Percentiles rank a stretch among this genome's conserved stretches.
Evolutionary conservation across 1,140 invertebrate species (phyloP).

Genomic region (Euwallacea fornicatus): DNA sequence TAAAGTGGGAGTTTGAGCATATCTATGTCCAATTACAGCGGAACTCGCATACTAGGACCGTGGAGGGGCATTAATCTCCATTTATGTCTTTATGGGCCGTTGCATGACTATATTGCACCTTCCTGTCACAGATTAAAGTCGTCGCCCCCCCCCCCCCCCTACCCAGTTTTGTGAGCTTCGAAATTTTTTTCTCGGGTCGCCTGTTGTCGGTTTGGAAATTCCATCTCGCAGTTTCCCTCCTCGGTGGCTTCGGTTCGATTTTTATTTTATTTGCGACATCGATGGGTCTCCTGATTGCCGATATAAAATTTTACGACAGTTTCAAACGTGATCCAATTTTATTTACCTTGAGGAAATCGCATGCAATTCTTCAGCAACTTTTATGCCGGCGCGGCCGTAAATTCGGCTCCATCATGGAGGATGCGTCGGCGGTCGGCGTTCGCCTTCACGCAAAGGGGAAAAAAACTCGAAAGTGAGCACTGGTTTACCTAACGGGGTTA

Average conservation of each 20-base stretch:
- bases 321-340: conserved; percentile 27
- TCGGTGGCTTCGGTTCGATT: conserved; percentile 8
- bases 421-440: too few species aligned
- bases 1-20: conserved; percentile 40
- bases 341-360: conserved; percentile 27
- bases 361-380: conserved; percentile 21
- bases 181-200: not conserved
- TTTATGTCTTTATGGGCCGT: conserved; percentile 39
- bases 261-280: conserved; percentile 28
- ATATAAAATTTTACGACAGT: conserved; percentile 29
- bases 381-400: conserved; percentile 12
- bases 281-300: conserved; percentile 17
- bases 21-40: conserved; percentile 43
- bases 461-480: too few species aligned
- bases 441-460: too few species aligned
- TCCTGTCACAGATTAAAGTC: conserved; percentile 4
- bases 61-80: conserved; percentile 40
- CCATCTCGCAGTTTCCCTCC: conserved; percentile 10
- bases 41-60: conserved; percentile 30
- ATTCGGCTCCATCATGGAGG: not conserved
- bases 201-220: conserved; percentile 11
- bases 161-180: not conserved
- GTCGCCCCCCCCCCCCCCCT: too few species aligned
- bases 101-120: conserved; percentile 18
- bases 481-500: too few species aligned